Conservation (phyloP, 2,113 vertebrate species). For the Nansenia antarctica region DNA sequence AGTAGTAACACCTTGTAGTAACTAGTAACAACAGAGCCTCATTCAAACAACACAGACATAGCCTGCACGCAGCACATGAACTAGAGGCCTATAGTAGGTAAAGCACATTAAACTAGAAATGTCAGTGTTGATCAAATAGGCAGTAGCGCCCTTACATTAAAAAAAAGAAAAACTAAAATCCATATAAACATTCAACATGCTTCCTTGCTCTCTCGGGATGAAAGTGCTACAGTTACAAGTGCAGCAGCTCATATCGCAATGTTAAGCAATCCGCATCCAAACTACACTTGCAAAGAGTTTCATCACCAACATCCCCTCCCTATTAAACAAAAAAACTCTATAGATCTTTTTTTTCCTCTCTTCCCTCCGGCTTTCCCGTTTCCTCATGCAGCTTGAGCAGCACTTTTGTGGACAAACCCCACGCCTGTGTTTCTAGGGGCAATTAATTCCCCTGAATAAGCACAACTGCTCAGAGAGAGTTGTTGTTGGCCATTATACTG, state of each 20-base stretch:
- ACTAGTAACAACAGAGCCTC: not conserved
- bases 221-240: constrained; percentile 60
- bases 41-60: not conserved
- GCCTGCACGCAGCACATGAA: not conserved
- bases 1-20: no score
- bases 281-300: constrained; percentile 73
- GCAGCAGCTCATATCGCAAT: constrained; percentile 68
- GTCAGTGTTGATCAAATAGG: no score
- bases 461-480: constrained; percentile 58
- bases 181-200: constrained; percentile 66
- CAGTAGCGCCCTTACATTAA: no score
- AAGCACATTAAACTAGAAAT: not conserved
- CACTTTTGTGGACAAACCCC: not conserved
- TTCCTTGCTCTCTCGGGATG: constrained; percentile 53
- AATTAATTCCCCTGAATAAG: constrained; percentile 71
- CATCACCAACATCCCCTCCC: constrained; percentile 71
- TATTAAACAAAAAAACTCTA: constrained; percentile 42
- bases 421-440: constrained; percentile 59
- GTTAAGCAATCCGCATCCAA: constrained; percentile 63
- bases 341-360: constrained; percentile 65
- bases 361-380: constrained; percentile 57
- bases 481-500: constrained; percentile 43
- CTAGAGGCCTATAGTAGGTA: no score
- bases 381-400: not conserved
- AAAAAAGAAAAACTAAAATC: not conserved